Evolutionary conservation across 30 jellyfish, hydroid and myxozoan genomes (phyloP).

Genomic region (Turritopsis rubra): DNA sequence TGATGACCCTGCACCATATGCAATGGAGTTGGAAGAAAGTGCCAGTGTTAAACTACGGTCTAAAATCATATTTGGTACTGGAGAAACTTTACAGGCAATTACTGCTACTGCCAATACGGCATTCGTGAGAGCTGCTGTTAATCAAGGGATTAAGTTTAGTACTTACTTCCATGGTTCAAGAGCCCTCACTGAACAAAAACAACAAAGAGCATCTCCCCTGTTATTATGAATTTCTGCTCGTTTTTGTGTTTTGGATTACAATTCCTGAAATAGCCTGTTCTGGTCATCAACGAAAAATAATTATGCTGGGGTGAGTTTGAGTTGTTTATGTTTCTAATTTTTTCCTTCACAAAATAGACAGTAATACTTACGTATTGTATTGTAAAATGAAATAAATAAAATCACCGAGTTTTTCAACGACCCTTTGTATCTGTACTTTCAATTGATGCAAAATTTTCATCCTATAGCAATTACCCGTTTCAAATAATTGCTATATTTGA

Average conservation of each 20-base stretch:
- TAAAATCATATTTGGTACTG: conserved; percentile 72
- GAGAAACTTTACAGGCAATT: conserved; percentile 60
- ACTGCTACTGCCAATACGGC: conserved; percentile 81
- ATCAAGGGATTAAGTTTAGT: conserved; percentile 69
- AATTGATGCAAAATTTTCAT: not conserved
- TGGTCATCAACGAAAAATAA: not conserved
- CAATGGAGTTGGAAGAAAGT: conserved; percentile 45
- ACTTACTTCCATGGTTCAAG: conserved; percentile 59
- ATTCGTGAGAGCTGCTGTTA: conserved; percentile 75
- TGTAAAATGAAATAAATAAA: not conserved
- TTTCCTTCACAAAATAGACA: not conserved
- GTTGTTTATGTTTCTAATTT: not conserved
- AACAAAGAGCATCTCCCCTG: conserved; percentile 26
- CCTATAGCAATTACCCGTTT: not conserved
- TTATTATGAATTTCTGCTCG: not conserved
- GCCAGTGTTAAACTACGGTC: conserved; percentile 62
- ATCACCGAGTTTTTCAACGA: not conserved
- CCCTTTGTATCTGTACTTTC: not conserved
- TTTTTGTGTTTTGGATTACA: not conserved
- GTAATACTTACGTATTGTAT: not conserved
- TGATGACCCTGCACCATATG: conserved; percentile 58
- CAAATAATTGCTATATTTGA: not conserved
- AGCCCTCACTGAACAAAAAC: conserved; percentile 66
- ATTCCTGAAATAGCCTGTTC: too few species aligned
- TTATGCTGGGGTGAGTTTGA: not conserved